phyloP scores from a whole-genome alignment of 2,113 vertebrate species.

The Tichodroma muraria region DNA sequence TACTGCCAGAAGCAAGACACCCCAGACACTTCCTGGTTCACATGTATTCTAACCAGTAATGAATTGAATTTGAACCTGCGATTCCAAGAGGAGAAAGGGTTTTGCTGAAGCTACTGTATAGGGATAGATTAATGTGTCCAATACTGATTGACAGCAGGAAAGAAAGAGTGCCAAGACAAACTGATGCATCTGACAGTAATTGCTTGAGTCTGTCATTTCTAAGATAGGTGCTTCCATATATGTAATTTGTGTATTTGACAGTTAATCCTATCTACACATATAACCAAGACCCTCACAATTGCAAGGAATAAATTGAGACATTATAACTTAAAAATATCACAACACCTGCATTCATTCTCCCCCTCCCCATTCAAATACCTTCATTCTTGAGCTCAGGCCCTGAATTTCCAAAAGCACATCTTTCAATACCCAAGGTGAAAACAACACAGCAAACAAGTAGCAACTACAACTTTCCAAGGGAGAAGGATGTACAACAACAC shows the following conservation, averaged over 20 bases:
- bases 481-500: neutral
- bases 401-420: neutral
- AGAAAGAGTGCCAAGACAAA: neutral
- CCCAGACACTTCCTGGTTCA: neutral
- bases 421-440: neutral
- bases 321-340: neutral
- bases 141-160: neutral
- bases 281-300: neutral
- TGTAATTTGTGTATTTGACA: neutral
- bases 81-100: neutral
- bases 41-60: neutral
- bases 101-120: neutral
- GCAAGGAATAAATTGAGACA: neutral
- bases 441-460: neutral
- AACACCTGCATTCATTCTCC: neutral
- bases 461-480: neutral
- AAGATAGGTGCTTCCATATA: neutral
- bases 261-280: neutral
- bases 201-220: neutral
- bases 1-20: neutral
- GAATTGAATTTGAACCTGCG: neutral
- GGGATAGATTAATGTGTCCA: neutral
- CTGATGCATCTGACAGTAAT: neutral
- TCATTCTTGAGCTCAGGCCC: neutral
- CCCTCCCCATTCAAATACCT: fast-evolving